Evolutionary conservation across 1,140 invertebrate genomes (phyloP).

Genomic region (Hormaphis cornu): DNA sequence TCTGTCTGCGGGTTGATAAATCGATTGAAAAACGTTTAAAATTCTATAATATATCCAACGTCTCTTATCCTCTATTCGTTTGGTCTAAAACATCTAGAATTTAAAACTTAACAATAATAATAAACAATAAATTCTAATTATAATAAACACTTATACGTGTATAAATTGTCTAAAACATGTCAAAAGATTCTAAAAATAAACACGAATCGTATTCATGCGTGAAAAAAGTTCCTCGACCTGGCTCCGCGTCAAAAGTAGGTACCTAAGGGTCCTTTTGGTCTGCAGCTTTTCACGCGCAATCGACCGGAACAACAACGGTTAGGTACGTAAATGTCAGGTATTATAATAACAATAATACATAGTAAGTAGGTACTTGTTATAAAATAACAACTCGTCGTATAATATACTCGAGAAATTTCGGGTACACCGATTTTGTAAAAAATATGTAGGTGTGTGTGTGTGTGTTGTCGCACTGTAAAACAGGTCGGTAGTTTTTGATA

Average conservation of each 20-base stretch:
- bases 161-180: conserved; percentile 2
- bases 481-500: background rate
- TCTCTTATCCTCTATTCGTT: background rate
- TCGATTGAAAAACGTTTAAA: background rate
- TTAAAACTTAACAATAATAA: conserved; percentile 25
- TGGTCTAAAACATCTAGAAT: conserved; percentile 18
- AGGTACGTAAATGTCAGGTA: too few relatives aligned
- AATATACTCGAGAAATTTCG: too few relatives aligned
- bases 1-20: background rate
- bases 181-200: conserved; percentile 2
- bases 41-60: background rate
- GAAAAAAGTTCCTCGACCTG: conserved; percentile 5
- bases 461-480: background rate
- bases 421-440: too few relatives aligned
- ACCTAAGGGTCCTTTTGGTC: background rate
- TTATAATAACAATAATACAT: background rate
- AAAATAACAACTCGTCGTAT: background rate
- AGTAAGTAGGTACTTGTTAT: background rate
- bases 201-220: background rate
- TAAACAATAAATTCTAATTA: background rate
- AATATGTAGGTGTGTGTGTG: too few relatives aligned
- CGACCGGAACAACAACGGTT: background rate
- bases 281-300: background rate
- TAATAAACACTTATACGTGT: background rate
- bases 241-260: background rate